These are phyloP conservation scores for Acleris literana DNA, from an alignment of 2,888 invertebrate species.

Conservation along the genomic window DNA sequence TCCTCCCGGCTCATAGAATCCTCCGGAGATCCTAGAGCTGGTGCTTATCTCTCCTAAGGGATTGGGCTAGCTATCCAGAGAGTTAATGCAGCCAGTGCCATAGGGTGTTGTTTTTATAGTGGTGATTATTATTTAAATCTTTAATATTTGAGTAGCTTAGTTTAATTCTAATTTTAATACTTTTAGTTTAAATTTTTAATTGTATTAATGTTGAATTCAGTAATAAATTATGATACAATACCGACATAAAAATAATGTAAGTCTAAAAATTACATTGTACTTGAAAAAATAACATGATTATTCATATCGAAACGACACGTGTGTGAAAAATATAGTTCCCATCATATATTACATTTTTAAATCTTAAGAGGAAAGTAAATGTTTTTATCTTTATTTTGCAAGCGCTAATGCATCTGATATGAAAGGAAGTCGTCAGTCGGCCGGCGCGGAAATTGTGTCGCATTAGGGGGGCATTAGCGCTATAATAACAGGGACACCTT, in stretches of 20 bases:
- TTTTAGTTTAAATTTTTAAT: too few relatives aligned
- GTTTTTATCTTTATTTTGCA: constrained; percentile 32
- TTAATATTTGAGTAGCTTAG: too few relatives aligned
- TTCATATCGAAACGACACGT: background rate
- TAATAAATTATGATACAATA: too few relatives aligned
- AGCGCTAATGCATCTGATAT: constrained; percentile 36
- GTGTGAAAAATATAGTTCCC: constrained; percentile 15
- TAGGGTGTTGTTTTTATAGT: too few relatives aligned
- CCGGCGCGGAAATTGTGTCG: constrained; percentile 38
- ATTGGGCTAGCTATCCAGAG: too few relatives aligned
- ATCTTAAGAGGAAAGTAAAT: constrained; percentile 23
- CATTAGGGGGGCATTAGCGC: constrained; percentile 37
- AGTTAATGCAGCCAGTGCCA: too few relatives aligned
- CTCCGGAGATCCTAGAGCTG: too few relatives aligned
- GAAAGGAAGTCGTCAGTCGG: constrained; percentile 36
- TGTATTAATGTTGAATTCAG: too few relatives aligned
- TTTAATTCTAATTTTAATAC: too few relatives aligned
- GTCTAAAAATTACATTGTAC: background rate
- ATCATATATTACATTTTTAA: background rate
- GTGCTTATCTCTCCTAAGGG: too few relatives aligned
- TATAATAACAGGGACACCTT: constrained; percentile 38
- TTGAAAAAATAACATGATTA: background rate
- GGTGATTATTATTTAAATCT: too few relatives aligned
- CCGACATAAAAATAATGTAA: background rate
- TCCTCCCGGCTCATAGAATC: too few relatives aligned